These are phyloP conservation scores for Ethmia dodecea DNA, from an alignment of 2,888 invertebrate genomes.

Conservation along the genomic window DNA sequence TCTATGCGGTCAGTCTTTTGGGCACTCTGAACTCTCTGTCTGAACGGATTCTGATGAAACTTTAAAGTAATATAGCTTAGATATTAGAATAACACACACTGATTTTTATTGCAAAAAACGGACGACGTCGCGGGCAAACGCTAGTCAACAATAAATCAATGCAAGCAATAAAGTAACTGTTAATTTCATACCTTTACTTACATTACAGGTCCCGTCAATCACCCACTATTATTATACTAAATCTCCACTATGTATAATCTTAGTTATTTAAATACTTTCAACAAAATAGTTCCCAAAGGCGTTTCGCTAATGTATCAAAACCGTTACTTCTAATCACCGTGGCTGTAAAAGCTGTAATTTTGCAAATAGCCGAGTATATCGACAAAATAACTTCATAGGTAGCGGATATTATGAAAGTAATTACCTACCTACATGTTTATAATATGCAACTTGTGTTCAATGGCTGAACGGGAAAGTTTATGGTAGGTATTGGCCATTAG, in stretches of 20 bases:
- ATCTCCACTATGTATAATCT: constrained; percentile 36
- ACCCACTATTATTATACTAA: constrained; percentile 37
- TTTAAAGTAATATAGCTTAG: too few relatives aligned
- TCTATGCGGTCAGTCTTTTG: too few relatives aligned
- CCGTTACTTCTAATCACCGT: constrained; percentile 55
- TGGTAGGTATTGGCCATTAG: too few relatives aligned
- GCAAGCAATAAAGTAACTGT: constrained; percentile 27
- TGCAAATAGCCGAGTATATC: constrained; percentile 44
- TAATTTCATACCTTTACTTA: constrained; percentile 34
- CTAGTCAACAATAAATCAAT: too few relatives aligned
- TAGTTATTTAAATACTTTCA: constrained; percentile 35
- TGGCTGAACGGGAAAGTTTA: too few relatives aligned
- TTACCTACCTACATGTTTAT: constrained; percentile 24
- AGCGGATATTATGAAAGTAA: constrained; percentile 35
- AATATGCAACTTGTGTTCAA: constrained; percentile 9
- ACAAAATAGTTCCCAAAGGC: constrained; percentile 50
- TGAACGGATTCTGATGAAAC: too few relatives aligned
- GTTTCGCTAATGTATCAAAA: constrained; percentile 38
- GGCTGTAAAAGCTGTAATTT: constrained; percentile 54
- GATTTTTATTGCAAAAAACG: too few relatives aligned
- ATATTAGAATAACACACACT: too few relatives aligned
- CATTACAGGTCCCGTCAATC: constrained; percentile 32
- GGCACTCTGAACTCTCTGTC: too few relatives aligned
- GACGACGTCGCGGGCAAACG: too few relatives aligned
- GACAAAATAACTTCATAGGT: constrained; percentile 46